Evolutionary conservation across 1,140 invertebrate species (phyloP), one percentile per base, ranked within the genome.

Genomic region (Bathynomus jamesi): DNA sequence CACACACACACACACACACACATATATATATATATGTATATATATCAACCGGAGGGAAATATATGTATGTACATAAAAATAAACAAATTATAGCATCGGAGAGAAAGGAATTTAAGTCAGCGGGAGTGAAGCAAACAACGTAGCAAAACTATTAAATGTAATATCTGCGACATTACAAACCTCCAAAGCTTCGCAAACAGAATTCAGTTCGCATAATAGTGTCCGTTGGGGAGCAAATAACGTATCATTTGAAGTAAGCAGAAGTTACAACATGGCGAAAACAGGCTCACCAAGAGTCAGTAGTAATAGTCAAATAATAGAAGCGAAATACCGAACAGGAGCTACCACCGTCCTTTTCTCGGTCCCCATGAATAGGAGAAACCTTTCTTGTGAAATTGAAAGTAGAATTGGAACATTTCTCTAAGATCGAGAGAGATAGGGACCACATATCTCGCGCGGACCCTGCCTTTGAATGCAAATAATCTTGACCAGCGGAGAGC

Each of bases 341-440:
- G 40, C 40, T 17, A 53, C 40, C 13, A 17, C 17, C 40, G 40
- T 1, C 40, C 40, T 53, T 53, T 53, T 21, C 40, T 21, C 21
- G 40, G 13, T 53, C 13, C 11, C 21, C 40, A 5, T 53, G 40
- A 53, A 53, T 53, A 53, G 40, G 40, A 53, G 40, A 53, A 53
- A 53, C 40, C 40, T 53, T 53, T 53, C 40, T 53, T 53, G 40
- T 53, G 40, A 53, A 53, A 53, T 53, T 53, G 40, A 53, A 53
- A 53, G 40, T 53, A 53, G 40, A 53, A 53, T 53, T 53, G 40
- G 40, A 53, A 53, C 40, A 53, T 53, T 53, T 17, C 40, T 53
- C 40, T 53, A 53, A 53, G 40, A 53, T 53, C 40, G 40, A 53
- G 40, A 53, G 40, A 53, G 40, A 53, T 53, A 53, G 40, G 13